Evolutionary conservation across 2,113 vertebrate genomes (phyloP), one percentile per base, ranked within the genome.

Genomic region (Mastomys coucha): DNA sequence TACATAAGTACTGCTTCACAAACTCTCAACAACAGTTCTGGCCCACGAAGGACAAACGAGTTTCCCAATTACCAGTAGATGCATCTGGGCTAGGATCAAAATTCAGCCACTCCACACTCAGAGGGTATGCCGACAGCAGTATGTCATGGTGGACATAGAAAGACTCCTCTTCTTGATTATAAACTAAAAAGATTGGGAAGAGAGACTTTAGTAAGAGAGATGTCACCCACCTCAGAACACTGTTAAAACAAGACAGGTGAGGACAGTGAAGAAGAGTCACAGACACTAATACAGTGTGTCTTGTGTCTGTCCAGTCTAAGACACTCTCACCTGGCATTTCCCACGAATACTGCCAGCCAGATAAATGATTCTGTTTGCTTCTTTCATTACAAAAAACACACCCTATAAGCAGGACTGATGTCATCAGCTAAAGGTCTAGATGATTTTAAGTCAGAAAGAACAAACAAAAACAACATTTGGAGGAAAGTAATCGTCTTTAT

Each of bases 141-240:
- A 99, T 99, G 91, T 99, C 99, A 77, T 99, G 99, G 97, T 99
- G 99, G 0, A 99, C 99, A 39, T 99, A 99, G 91, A 99, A 98
- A 6, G 99, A 99, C 42, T 99, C 16, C 96, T 99, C 99, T 91
- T 99, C 56, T 58, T 58, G 16, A 58, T 58, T 58, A 16, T 58
- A 58, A 58, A 58, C 99, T 99, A 98, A 58, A 97, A 97, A 93
- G 92, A 95, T 91, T 49, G 39, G n/a, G 17, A 45, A 93, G 96
- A 95, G 73, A 92, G 17, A 93, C 8, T 67, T 91, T 42, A 90
- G 26, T 72, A n/a, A 72, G 28, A 80, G 84, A 91, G 80, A 78
- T 70, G 39, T 91, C 1, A 56, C 4, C 36, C 6, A 36, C 20
- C 20, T 72, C 49, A 88, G n/a, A 80, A 65, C 26, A 78, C 45